Conservation (phyloP, 2,888 invertebrate species). For the Arge pagana region DNA sequence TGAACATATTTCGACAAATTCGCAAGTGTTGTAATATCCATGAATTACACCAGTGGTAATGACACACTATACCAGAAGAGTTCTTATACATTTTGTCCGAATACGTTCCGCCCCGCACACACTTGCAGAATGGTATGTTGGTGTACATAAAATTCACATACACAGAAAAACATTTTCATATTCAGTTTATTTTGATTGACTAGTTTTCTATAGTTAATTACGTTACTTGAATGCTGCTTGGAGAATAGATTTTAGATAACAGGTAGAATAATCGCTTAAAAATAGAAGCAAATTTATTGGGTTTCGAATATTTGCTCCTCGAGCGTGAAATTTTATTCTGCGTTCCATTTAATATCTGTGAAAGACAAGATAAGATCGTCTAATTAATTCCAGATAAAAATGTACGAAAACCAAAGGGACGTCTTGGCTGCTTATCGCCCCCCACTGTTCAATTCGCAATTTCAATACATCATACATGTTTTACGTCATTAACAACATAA, state of each 20-base stretch:
- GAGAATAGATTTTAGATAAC: conserved; percentile 32
- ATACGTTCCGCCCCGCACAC: conserved; percentile 51
- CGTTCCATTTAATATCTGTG: too few species aligned
- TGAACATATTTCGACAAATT: conserved; percentile 47
- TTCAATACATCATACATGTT: conserved; percentile 40
- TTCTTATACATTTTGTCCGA: conserved; percentile 39
- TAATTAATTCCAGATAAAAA: too few species aligned
- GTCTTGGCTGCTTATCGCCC: conserved; percentile 34
- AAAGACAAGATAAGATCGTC: too few species aligned
- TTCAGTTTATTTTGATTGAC: conserved; percentile 47
- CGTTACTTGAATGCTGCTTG: conserved; percentile 54
- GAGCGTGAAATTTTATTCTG: too few species aligned
- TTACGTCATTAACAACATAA: conserved; percentile 47
- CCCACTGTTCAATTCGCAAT: conserved; percentile 34
- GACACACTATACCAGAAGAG: conserved; percentile 1
- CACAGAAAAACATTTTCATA: conserved; percentile 57
- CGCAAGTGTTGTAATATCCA: conserved; percentile 16
- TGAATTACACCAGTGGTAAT: conserved; percentile 1
- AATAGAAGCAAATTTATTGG: conserved; percentile 4
- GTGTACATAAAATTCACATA: conserved; percentile 66
- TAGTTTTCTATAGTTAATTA: conserved; percentile 39
- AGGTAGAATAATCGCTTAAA: conserved; percentile 12
- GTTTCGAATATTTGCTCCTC: too few species aligned
- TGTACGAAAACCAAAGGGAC: background rate
- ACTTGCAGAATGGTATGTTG: conserved; percentile 71